These are phyloP conservation scores for Gambelia wislizenii DNA, from an alignment of 2,797 vertebrate genomes.

Conservation along the genomic window DNA sequence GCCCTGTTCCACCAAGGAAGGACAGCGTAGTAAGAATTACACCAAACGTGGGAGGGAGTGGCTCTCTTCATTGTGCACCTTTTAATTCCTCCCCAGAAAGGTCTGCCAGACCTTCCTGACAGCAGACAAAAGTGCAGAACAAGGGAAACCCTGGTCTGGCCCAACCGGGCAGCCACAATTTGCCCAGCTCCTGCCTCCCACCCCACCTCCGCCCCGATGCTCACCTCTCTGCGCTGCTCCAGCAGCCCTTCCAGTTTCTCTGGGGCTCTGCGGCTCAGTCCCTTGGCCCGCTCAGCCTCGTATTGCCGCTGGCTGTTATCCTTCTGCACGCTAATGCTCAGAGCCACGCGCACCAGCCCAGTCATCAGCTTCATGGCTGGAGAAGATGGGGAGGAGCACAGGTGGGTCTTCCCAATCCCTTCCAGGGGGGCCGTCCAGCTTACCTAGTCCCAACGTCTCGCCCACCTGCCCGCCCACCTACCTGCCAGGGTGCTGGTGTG, in stretches of 20 bases:
- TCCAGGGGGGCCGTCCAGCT: neutral
- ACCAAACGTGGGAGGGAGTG: too few relatives aligned
- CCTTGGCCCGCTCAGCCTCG: slow-evolving; percentile 83
- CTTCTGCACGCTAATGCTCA: slow-evolving; percentile 79
- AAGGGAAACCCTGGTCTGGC: fast-evolving
- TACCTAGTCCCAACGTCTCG: neutral
- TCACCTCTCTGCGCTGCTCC: slow-evolving; percentile 82
- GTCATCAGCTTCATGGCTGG: slow-evolving; percentile 91
- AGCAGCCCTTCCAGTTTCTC: slow-evolving; percentile 83
- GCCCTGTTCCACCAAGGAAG: neutral
- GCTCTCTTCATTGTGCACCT: too few relatives aligned
- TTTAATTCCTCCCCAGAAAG: neutral
- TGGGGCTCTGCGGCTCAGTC: slow-evolving; percentile 68
- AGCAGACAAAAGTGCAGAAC: neutral
- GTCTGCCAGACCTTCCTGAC: neutral
- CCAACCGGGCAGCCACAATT: too few relatives aligned
- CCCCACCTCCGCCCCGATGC: neutral
- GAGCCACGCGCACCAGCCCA: slow-evolving; percentile 83
- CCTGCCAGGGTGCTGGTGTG: slow-evolving; percentile 92
- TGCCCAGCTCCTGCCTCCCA: too few relatives aligned
- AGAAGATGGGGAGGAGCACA: neutral
- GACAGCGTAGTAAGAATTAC: too few relatives aligned
- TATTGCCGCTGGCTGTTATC: slow-evolving; percentile 83
- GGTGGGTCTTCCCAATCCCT: neutral
- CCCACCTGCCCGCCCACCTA: slow-evolving; percentile 79